Conservation (phyloP, 2,797 vertebrate genomes). For the Halcyon chelicuti region DNA sequence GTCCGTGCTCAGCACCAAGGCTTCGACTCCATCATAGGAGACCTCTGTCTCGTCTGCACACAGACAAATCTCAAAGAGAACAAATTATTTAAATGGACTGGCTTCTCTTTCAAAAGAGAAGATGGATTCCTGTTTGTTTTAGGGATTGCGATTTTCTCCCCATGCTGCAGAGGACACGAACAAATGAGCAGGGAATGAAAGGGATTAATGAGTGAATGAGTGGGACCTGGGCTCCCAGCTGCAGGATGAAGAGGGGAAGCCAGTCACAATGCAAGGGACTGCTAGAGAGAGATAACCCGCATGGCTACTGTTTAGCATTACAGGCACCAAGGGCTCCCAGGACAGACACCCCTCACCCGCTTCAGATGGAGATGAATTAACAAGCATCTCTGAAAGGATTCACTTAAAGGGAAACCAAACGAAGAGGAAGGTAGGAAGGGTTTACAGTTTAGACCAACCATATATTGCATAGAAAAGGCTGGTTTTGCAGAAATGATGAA, state of each 20-base stretch:
- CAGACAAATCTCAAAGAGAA: conserved; percentile 14
- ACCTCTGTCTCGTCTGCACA: neutral
- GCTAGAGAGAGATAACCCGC: neutral
- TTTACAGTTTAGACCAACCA: neutral
- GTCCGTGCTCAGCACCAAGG: neutral
- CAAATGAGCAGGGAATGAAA: conserved; percentile 30
- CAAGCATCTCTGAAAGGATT: neutral
- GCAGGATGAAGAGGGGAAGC: neutral
- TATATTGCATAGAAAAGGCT: neutral
- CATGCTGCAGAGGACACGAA: neutral
- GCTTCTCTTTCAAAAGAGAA: conserved; percentile 25
- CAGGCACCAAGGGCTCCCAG: neutral
- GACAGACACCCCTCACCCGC: neutral
- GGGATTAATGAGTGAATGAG: conserved; percentile 33
- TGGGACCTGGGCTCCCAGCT: conserved; percentile 36
- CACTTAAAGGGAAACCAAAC: neutral
- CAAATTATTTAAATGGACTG: neutral
- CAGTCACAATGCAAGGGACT: neutral
- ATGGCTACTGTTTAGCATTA: neutral
- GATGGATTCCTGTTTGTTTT: conserved; percentile 31
- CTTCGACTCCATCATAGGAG: neutral
- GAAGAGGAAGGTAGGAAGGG: neutral
- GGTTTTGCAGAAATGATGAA: neutral
- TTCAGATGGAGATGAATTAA: neutral
- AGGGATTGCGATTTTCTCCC: neutral